These are phyloP conservation scores for Macroramphosus scolopax DNA, from an alignment of 2,797 vertebrate genomes.

Conservation along the genomic window DNA sequence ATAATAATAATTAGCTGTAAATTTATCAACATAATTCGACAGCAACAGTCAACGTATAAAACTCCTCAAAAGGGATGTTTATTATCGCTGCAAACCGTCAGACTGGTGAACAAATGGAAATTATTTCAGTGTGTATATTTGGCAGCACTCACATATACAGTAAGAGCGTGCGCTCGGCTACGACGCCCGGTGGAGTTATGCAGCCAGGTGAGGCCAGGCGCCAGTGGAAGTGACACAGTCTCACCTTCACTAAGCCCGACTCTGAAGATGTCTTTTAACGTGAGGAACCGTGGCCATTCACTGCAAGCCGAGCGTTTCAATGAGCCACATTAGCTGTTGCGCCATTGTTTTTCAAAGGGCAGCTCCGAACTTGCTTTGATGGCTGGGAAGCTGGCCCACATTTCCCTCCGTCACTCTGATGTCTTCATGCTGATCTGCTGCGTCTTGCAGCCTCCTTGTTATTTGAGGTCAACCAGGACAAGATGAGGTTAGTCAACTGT, in stretches of 20 bases:
- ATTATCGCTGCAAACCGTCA: slow-evolving; percentile 15
- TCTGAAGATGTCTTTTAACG: slow-evolving; percentile 70
- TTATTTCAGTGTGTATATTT: slow-evolving; percentile 36
- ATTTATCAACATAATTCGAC: not conserved
- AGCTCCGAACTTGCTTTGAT: slow-evolving; percentile 79
- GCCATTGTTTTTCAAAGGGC: slow-evolving; percentile 74
- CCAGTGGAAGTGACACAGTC: slow-evolving; percentile 72
- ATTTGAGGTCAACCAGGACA: slow-evolving; percentile 28
- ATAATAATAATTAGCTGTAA: not conserved
- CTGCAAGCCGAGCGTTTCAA: slow-evolving; percentile 72
- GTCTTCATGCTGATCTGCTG: slow-evolving; percentile 50
- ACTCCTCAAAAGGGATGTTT: not conserved
- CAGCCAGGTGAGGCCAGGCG: slow-evolving; percentile 73
- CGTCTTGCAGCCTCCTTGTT: slow-evolving; percentile 44
- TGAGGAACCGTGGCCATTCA: slow-evolving; percentile 75
- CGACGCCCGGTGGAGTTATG: slow-evolving; percentile 52
- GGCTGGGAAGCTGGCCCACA: slow-evolving; percentile 40
- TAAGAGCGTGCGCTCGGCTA: slow-evolving; percentile 27
- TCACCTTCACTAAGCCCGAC: slow-evolving; percentile 65
- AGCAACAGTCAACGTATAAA: not conserved
- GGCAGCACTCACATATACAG: slow-evolving; percentile 40
- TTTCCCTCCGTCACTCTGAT: slow-evolving; percentile 56
- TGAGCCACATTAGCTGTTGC: slow-evolving; percentile 79
- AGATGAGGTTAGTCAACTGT: slow-evolving; percentile 19
- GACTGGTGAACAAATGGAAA: slow-evolving; percentile 30